Evolutionary conservation across 2,797 vertebrate genomes (phyloP), one percentile per base, ranked within the genome.

Genomic region (Tamandua tetradactyla): DNA sequence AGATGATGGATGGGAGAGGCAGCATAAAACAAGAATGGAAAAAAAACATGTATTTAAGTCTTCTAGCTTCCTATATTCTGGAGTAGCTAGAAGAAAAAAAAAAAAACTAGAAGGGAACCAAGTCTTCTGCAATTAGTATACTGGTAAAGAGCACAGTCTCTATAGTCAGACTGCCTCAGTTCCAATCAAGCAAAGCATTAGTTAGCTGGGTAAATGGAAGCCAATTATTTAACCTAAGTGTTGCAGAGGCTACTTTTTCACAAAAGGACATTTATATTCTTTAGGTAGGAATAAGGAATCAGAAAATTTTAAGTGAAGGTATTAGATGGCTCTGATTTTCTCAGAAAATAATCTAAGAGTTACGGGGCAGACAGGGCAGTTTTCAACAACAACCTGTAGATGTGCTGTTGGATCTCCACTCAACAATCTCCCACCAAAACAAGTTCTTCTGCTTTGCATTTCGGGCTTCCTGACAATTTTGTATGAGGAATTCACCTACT

Each of bases 261-360:
- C 68, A 89, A 94, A 89, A 32, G 22, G 15, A 62, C 64, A 93
- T 82, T 82, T 83, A 61, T 42, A 55, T 75, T 75, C 35, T 37
- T 76, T 59, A 42, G 74, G 52, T n/a, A 94, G 47, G 37, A 80
- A 92, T 30, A 83, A 89, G 13, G 66, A 90, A 10, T 68, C 23
- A 92, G 79, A 72, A 85, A 88, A 78, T 92, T 15, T 89, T 35
- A 78, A 25, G 22, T 89, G 23, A 93, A 62, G 20, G 68, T 15
- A 42, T 78, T 75, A 80, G n/a, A 89, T 18, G 49, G 35, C 85
- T 93, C 55, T 75, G 32, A 64, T 89, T 92, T 92, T 68, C 66
- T 64, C 71, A 83, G 35, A 25, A 91, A 62, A 87, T 66, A 57
- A 89, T 69, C 27, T 52, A 59, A 75, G 22, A 94, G 32, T 69